Evolutionary conservation across 1,140 invertebrate genomes (phyloP), one percentile per base, ranked within the genome.

Genomic region (Globodera ellingtonae): DNA sequence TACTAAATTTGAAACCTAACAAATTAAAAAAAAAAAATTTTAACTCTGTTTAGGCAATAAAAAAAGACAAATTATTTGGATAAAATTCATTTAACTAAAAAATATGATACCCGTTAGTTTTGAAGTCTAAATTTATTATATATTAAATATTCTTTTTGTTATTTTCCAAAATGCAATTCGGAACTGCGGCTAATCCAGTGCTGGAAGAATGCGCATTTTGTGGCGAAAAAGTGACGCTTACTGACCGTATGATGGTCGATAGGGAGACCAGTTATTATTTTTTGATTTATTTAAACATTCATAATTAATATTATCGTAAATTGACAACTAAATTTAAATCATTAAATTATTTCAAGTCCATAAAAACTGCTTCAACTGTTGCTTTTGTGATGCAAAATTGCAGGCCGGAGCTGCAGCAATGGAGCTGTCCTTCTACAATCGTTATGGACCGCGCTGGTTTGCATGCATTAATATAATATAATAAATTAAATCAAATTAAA

Each of bases 361-460:
- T 47, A 79, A 79, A 72, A 70, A 70, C 2, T 79, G 78, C 62
- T 79, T 79, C 47, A 72, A 72, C 48, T 79, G 78, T 46, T 72
- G 78, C 47, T 79, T 65, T 79, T 79, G 78, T 62, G 71, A 47
- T 35, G 52, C 52, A 13, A 71, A 71, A 76, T 35, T 79, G 44
- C 69, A 79, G 72, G 35, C 78, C 47, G 78, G 78, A 9, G 69
- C 71, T 46, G 69, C 69, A 24, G 78, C 78, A 7, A 71, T 72
- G 69, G 78, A 79, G 75, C 71, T 69, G 62, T 79, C 78, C 10
- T 79, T 79, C 44, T 72, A 56, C 70, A 79, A 72, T 65, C 78
- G 78, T 65, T 79, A 79, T 56, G 78, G 78, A 10, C 78, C 78
- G 9, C 78, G 78, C n/a, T 79, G 78, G 78, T 76, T 76, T 67